phyloP scores from a whole-genome alignment of 2,888 invertebrate genomes.

The Metalampra italica region DNA sequence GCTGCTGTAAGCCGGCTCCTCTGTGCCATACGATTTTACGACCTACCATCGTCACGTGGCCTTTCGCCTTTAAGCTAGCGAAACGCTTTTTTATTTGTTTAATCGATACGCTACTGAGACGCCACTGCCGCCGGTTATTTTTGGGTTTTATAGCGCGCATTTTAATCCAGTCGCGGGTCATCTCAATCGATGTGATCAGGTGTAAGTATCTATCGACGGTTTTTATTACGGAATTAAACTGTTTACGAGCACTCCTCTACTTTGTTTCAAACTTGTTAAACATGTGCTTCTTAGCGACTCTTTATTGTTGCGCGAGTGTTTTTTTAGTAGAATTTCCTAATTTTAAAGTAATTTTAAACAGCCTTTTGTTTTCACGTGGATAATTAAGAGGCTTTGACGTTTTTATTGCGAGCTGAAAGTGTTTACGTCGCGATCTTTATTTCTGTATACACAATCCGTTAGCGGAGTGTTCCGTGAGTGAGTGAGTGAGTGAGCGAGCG shows the following conservation, averaged over 20 bases:
- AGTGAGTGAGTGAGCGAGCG: slow-evolving; percentile 58
- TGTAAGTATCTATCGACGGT: slow-evolving; percentile 56
- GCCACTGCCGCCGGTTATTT: slow-evolving; percentile 63
- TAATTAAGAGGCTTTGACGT: slow-evolving; percentile 30
- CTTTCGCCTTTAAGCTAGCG: slow-evolving; percentile 71
- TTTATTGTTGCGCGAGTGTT: slow-evolving; percentile 45
- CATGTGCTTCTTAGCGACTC: slow-evolving; percentile 45
- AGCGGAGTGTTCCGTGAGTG: slow-evolving; percentile 28
- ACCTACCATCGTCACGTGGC: slow-evolving; percentile 67
- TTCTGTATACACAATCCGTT: slow-evolving; percentile 52
- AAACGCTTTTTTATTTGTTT: slow-evolving; percentile 76
- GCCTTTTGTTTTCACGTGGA: slow-evolving; percentile 41
- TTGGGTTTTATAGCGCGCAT: slow-evolving; percentile 54
- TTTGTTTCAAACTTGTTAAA: slow-evolving; percentile 61
- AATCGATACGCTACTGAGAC: slow-evolving; percentile 73
- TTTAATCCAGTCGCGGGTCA: slow-evolving; percentile 58
- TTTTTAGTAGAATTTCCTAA: slow-evolving; percentile 41
- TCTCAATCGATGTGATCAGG: slow-evolving; percentile 65
- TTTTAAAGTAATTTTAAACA: slow-evolving; percentile 43
- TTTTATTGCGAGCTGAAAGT: slow-evolving; percentile 48
- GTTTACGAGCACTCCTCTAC: slow-evolving; percentile 71
- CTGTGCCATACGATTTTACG: slow-evolving; percentile 76
- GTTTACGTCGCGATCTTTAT: slow-evolving; percentile 60
- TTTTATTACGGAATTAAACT: slow-evolving; percentile 67
- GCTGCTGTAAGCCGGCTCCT: slow-evolving; percentile 71